phyloP scores from a whole-genome alignment of 2,113 vertebrate genomes.

The Eudyptes chrysolophus region DNA sequence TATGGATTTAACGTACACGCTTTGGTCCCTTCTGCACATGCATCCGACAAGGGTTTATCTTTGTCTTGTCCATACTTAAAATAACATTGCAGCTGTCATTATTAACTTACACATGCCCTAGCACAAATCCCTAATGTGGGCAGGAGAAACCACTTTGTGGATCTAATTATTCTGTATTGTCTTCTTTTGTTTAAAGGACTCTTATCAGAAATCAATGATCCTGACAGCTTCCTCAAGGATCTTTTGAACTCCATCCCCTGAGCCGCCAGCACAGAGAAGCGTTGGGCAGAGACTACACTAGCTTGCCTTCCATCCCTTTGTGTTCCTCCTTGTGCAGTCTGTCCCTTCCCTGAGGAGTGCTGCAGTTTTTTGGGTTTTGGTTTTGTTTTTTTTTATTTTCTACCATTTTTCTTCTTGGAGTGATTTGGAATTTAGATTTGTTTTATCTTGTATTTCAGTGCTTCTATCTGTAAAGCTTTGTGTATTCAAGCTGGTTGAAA shows the following conservation, averaged over 20 bases:
- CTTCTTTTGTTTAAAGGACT: constrained; percentile 79
- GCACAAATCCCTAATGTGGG: not conserved
- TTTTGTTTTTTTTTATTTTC: not conserved
- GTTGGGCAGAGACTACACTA: not conserved
- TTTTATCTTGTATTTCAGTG: constrained; percentile 67
- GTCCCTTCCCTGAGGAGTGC: constrained; percentile 35
- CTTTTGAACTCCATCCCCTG: constrained; percentile 95
- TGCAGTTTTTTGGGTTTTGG: not conserved
- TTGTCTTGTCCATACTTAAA: not conserved
- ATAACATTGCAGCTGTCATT: constrained; percentile 24
- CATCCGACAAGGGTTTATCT: not conserved
- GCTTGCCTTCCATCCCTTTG: constrained; percentile 53
- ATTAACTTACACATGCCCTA: not conserved
- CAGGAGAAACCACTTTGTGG: not conserved
- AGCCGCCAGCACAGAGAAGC: constrained; percentile 39
- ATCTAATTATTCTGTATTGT: not conserved
- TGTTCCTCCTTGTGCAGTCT: constrained; percentile 25
- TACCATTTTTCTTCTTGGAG: constrained; percentile 25
- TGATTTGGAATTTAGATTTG: constrained; percentile 72
- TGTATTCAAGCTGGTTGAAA: constrained; percentile 56
- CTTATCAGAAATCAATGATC: constrained; percentile 88
- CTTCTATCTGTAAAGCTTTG: constrained; percentile 68
- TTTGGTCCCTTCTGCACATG: not conserved
- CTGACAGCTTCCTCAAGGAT: constrained; percentile 93
- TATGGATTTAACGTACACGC: not conserved